phyloP scores from a whole-genome alignment of 1,140 invertebrate genomes.

The Orussus abietinus region DNA sequence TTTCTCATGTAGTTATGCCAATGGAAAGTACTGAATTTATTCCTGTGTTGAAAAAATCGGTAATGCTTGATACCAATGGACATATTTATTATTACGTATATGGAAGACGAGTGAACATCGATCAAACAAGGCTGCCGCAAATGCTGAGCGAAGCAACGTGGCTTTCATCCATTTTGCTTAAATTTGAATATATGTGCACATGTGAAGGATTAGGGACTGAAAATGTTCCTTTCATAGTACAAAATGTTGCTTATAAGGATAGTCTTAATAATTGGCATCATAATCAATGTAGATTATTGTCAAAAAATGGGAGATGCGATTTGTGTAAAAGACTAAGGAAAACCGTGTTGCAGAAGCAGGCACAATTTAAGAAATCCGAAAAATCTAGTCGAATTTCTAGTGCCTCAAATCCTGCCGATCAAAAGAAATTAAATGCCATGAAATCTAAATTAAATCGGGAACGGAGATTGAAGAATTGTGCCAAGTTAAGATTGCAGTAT shows the following conservation, averaged over 20 bases:
- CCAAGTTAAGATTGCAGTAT: neutral
- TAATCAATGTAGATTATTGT: slow-evolving; percentile 1
- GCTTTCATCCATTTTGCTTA: neutral
- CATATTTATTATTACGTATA: slow-evolving; percentile 1
- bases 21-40: neutral
- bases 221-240: neutral
- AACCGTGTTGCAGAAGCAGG: slow-evolving; percentile 5
- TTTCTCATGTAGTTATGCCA: slow-evolving; percentile 3
- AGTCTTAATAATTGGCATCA: neutral
- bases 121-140: neutral
- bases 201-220: slow-evolving; percentile 8
- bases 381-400: neutral
- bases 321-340: slow-evolving; percentile 8
- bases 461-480: slow-evolving; percentile 4
- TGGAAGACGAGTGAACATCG: neutral
- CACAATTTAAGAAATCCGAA: neutral
- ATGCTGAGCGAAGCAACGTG: neutral
- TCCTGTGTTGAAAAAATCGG: slow-evolving; percentile 1
- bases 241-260: neutral
- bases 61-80: slow-evolving; percentile 9
- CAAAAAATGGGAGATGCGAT: slow-evolving; percentile 6
- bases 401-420: slow-evolving; percentile 2
- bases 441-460: slow-evolving; percentile 1
- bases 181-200: slow-evolving; percentile 2
- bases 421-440: neutral